Base-by-base conservation (phyloP, 1,140 invertebrate genomes). In the Drosophila arizonae region DNA sequence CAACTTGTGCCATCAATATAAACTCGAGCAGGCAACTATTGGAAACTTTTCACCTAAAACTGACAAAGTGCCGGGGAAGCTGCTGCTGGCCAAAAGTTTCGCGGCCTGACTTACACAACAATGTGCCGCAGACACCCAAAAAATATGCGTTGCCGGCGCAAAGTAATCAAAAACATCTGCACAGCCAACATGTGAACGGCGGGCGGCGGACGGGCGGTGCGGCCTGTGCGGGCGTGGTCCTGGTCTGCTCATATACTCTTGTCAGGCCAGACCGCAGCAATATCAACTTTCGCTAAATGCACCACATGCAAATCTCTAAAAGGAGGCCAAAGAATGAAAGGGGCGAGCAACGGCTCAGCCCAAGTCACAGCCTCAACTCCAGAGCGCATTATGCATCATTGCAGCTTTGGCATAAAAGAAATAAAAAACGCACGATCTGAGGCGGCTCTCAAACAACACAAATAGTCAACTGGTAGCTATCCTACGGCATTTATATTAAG, bases 1-100 rank as follows among this genome's bases (percentile, higher is more conserved):
- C 15, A 60, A 46, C 41, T 60, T 60, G 43, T 8, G 43, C 68
- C 78, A 69, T 81, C 60, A 81, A 81, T 81, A 77, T 65, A 39
- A 62, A 66, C 63, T 76, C 39, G 54, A 41, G 54, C 15, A 33
- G 15, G 46, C 51, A 77, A 72, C 74, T 75, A 79, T 61, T 46
- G 76, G 9, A 86, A 86, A 86, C 75, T 86, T 86, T 85, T 81
- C 82, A 81, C 78, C 78, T 86, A 81, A 86, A 86, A 66, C 82
- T 76, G 81, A 72, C 76, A 86, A 86, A 76, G 55, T 81, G 64
- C 68, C 60, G 71, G 55, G 65, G 36, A 30, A 26, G 43, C 11
- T 62, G 43, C 11, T 62, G 24, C 24, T 33, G 43, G 43, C 36
- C 33, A 57, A 86, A 86, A 69, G 72, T 85, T 86, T 72, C 46